phyloP scores from a whole-genome alignment of 2,113 vertebrate genomes.

The Gnathonemus echidnorhynchus region DNA sequence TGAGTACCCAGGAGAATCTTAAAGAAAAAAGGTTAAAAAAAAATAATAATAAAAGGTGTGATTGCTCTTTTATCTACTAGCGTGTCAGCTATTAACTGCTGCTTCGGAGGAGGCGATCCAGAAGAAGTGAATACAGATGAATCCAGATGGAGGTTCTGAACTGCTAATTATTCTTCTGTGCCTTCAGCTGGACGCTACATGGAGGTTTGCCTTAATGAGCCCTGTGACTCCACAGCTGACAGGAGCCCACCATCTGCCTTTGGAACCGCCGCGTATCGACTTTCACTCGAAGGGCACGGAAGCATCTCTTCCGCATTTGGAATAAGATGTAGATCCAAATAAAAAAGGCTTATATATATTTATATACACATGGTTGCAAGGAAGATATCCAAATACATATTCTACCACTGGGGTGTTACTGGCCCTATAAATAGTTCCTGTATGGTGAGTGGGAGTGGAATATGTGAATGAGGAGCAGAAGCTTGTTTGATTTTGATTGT shows the following conservation, averaged over 20 bases:
- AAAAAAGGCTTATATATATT: neutral
- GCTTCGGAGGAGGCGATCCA: neutral
- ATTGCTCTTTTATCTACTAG: neutral
- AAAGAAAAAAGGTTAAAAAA: neutral
- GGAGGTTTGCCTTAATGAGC: neutral
- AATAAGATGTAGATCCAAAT: neutral
- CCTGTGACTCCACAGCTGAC: neutral
- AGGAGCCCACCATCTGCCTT: neutral
- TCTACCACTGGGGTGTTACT: neutral
- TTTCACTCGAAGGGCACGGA: neutral
- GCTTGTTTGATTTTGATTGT: neutral
- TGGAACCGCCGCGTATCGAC: neutral
- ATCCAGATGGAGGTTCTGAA: neutral
- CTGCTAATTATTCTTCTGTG: slow-evolving; percentile 13
- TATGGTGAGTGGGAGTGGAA: neutral
- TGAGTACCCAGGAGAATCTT: neutral
- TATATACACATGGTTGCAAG: neutral
- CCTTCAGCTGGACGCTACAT: neutral
- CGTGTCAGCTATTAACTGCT: neutral
- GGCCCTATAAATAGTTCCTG: neutral
- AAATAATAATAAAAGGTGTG: neutral
- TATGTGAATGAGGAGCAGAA: neutral
- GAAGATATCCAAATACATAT: neutral
- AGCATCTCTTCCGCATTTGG: neutral
- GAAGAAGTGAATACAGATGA: neutral